Percentiles rank a stretch among this genome's conserved stretches.
phyloP scores from a whole-genome alignment of 2,797 vertebrate species.

The Hoplostethus atlanticus region DNA sequence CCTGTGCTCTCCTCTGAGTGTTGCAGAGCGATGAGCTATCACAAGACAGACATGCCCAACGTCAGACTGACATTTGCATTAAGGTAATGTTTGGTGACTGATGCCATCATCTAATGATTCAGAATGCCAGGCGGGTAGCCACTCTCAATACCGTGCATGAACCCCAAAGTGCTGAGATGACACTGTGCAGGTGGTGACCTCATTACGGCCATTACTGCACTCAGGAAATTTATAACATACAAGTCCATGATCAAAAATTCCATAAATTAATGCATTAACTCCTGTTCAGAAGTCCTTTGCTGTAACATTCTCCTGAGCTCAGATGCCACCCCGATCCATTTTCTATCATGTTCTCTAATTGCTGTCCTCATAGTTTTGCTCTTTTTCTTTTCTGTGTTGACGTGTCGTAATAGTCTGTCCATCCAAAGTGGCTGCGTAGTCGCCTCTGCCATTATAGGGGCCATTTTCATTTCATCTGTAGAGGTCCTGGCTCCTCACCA shows the following conservation, averaged over 20 bases:
- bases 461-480: slow-evolving; percentile 84
- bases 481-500: slow-evolving; percentile 74
- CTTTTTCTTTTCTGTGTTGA: slow-evolving; percentile 85
- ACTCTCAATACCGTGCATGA: slow-evolving; percentile 53
- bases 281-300: slow-evolving; percentile 65
- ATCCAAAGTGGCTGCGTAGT: slow-evolving; percentile 79
- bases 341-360: slow-evolving; percentile 79
- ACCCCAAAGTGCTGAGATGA: slow-evolving; percentile 82
- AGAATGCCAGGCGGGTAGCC: slow-evolving; percentile 50
- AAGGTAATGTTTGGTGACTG: slow-evolving; percentile 75
- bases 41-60: slow-evolving; percentile 51
- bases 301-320: slow-evolving; percentile 49
- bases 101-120: slow-evolving; percentile 71
- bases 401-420: slow-evolving; percentile 82
- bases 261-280: slow-evolving; percentile 79
- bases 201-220: slow-evolving; percentile 81
- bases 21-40: slow-evolving; percentile 31
- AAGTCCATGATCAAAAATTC: slow-evolving; percentile 74
- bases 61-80: slow-evolving; percentile 72
- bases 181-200: slow-evolving; percentile 79
- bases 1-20: slow-evolving; percentile 13
- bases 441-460: slow-evolving; percentile 79
- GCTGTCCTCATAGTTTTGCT: slow-evolving; percentile 81
- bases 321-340: slow-evolving; percentile 61
- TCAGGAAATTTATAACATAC: slow-evolving; percentile 71